Evolutionary conservation across 2,113 vertebrate genomes (phyloP).

Genomic region (Channa argus): DNA sequence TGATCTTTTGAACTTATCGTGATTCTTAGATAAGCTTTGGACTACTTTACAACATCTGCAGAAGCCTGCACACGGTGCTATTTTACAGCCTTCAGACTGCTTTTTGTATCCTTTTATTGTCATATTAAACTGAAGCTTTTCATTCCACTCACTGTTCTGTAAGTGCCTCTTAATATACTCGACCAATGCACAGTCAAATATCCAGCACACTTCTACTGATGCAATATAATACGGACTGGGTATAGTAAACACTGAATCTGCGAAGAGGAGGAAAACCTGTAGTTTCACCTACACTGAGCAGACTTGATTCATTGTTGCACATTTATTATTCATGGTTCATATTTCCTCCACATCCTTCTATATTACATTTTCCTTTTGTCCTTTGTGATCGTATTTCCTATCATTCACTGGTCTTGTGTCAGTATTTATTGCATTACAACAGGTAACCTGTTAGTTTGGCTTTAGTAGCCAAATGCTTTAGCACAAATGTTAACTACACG

Average conservation of each 20-base stretch:
- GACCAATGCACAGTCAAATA: neutral
- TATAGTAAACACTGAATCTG: neutral
- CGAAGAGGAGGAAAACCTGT: neutral
- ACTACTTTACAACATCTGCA: conserved; percentile 1
- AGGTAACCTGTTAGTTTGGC: neutral
- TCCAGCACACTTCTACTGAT: neutral
- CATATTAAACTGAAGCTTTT: conserved; percentile 1
- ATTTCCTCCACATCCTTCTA: neutral
- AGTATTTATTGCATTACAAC: neutral
- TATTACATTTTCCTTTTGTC: neutral
- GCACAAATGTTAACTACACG: neutral
- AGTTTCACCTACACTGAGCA: neutral
- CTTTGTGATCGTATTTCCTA: neutral
- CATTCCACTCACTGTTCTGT: neutral
- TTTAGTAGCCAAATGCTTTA: neutral
- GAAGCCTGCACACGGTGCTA: neutral
- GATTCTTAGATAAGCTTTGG: neutral
- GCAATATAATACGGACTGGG: neutral
- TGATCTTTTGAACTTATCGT: conserved; percentile 13
- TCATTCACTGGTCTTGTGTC: neutral
- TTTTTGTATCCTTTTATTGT: neutral
- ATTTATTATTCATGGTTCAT: conserved; percentile 14
- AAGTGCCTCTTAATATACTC: neutral
- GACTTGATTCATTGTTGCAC: neutral
- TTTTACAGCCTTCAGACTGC: neutral